Base-by-base conservation (phyloP, 2,113 vertebrate genomes). In the Gulo gulo region DNA sequence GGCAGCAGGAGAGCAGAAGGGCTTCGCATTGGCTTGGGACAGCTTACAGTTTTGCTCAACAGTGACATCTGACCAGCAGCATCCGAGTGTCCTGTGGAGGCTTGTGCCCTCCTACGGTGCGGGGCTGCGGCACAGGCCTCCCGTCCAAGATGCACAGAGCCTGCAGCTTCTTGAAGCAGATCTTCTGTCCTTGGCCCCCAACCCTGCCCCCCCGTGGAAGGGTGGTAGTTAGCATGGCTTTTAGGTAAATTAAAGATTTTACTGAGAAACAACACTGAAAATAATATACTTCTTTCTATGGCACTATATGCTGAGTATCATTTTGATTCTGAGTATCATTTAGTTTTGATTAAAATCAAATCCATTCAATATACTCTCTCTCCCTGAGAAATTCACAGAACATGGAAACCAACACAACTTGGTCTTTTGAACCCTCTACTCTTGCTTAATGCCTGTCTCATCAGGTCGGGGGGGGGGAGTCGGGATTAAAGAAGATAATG, bases 31-130 rank as follows among this genome's bases (percentile, higher is more conserved):
- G 86, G 96, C 73, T 88, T 59, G 0, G 79, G 45, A 80, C 2
- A 45, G 84, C 73, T 78, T 29, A 86, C 4, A 80, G 95, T 94
- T 91, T 92, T 74, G 73, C 96, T 95, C 47, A 45, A 92, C 26
- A 97, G 88, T 20, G 34, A 97, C 93, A 97, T n/a, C 55, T 0
- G 0, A 96, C 26, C 24, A 61, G 96, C 57, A 59, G 97, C 87
- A 57, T 87, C 97, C 69, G 1, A 91, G 83, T 4, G 80, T 82
- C 82, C 97, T 81, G 23, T 39, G 89, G 36, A 34, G 79, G 39
- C 13, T n/a, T 65, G 59, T 63, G 81, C 57, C 96, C 13, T 0
- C 16, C 0, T 4, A 15, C 0, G 7, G 71, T 0, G 0, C 0
- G 63, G 14, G 4, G 55, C 57, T 42, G 52, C 69, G 16, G 26